Percentiles rank a stretch among this genome's conserved stretches.
These are phyloP conservation scores for Sclerodermus sp. DNA, from an alignment of 2,888 invertebrate genomes.

Conservation along the genomic window DNA sequence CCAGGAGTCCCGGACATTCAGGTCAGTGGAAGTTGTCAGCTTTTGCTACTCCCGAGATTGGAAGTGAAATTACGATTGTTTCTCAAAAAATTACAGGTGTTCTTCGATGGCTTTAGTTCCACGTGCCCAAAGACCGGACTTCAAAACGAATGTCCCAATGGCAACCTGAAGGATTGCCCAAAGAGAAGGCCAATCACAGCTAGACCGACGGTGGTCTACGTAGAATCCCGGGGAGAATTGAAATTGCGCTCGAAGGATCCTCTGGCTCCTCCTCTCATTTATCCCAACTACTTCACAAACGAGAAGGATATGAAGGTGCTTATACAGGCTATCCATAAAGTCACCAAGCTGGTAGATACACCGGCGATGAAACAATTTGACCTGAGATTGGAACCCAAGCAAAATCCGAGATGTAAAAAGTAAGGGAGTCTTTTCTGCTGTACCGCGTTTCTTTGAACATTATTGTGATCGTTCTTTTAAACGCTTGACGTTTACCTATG, in stretches of 20 bases:
- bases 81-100: slow-evolving; percentile 37
- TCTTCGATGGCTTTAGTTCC: slow-evolving; percentile 57
- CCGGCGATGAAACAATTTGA: slow-evolving; percentile 65
- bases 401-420: not conserved
- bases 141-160: slow-evolving; percentile 40
- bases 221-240: slow-evolving; percentile 62
- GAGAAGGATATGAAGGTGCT: slow-evolving; percentile 67
- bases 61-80: not conserved
- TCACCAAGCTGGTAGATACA: slow-evolving; percentile 63
- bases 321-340: slow-evolving; percentile 65
- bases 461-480: not conserved
- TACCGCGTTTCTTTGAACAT: no score
- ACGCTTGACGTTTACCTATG: not conserved
- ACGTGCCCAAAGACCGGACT: slow-evolving; percentile 44
- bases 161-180: slow-evolving; percentile 34
- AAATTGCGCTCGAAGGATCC: slow-evolving; percentile 68
- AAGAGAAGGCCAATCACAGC: slow-evolving; percentile 49
- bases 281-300: slow-evolving; percentile 73
- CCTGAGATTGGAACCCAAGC: slow-evolving; percentile 60
- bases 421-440: no score
- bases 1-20: slow-evolving; percentile 54
- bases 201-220: slow-evolving; percentile 44
- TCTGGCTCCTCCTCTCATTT: slow-evolving; percentile 66
- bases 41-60: no score
- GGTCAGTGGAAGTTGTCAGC: not conserved